phyloP scores from a whole-genome alignment of 2,888 invertebrate genomes.

The Euphydryas editha region DNA sequence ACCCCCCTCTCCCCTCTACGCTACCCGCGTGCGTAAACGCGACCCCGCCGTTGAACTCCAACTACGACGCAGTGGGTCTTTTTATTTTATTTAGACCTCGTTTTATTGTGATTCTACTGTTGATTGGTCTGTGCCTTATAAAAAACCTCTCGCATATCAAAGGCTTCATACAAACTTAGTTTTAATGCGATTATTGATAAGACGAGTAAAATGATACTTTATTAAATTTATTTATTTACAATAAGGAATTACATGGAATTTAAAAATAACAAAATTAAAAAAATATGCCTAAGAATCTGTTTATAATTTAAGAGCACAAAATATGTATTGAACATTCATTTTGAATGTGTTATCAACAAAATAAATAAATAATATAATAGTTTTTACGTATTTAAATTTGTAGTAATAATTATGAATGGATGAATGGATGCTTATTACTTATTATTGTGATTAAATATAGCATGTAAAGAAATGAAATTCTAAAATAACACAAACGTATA shows the following conservation, averaged over 20 bases:
- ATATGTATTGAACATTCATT: too few species aligned
- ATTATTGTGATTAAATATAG: too few species aligned
- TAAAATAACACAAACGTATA: too few species aligned
- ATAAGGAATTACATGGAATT: background rate
- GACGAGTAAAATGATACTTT: conserved; percentile 9
- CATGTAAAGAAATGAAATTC: too few species aligned
- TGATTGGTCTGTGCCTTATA: conserved; percentile 39
- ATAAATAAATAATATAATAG: background rate
- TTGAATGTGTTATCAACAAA: background rate
- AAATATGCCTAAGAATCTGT: background rate
- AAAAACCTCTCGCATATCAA: conserved; percentile 36
- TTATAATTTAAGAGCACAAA: background rate
- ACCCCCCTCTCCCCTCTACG: conserved; percentile 51
- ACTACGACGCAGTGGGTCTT: conserved; percentile 53
- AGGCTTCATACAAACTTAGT: conserved; percentile 16
- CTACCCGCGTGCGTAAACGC: conserved; percentile 79
- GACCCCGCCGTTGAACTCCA: conserved; percentile 76
- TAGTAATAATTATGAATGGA: too few species aligned
- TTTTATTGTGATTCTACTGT: conserved; percentile 48
- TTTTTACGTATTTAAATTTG: too few species aligned
- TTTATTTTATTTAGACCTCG: conserved; percentile 53
- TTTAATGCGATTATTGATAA: conserved; percentile 5
- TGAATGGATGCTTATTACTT: too few species aligned
- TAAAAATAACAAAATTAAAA: background rate
- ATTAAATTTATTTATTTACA: background rate